Conservation (phyloP, 2,888 invertebrate species). For the Eupithecia subumbrata region DNA sequence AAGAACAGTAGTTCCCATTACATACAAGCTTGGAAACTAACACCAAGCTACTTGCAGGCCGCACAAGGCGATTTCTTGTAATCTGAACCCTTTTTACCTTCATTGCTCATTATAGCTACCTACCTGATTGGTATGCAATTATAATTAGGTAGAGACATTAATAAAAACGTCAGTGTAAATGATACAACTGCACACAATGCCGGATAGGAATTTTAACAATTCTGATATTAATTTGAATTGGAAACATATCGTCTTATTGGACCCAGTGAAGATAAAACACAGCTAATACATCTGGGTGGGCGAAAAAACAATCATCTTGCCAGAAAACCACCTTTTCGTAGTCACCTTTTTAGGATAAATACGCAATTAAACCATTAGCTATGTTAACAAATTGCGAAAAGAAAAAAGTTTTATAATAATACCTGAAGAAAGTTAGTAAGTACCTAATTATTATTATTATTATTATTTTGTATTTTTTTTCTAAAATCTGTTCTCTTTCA, state of each 20-base stretch:
- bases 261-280: constrained; percentile 20
- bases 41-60: neutral
- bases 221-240: constrained; percentile 41
- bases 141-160: constrained; percentile 13
- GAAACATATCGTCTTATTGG: constrained; percentile 39
- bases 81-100: neutral
- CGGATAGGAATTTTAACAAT: constrained; percentile 38
- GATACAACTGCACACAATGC: constrained; percentile 34
- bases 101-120: constrained; percentile 18
- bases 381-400: no score
- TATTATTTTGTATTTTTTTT: no score
- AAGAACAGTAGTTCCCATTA: neutral
- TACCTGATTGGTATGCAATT: constrained; percentile 14
- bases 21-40: neutral
- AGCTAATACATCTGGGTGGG: neutral
- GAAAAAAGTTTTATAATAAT: no score
- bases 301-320: neutral
- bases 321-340: no score
- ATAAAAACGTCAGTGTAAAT: constrained; percentile 29
- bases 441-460: no score
- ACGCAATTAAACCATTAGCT: no score
- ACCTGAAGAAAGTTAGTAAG: no score
- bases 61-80: neutral
- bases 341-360: no score
- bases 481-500: neutral